These are phyloP conservation scores for Scaptomyza caliginosa DNA, from an alignment of 2,888 invertebrate species.

Conservation along the genomic window DNA sequence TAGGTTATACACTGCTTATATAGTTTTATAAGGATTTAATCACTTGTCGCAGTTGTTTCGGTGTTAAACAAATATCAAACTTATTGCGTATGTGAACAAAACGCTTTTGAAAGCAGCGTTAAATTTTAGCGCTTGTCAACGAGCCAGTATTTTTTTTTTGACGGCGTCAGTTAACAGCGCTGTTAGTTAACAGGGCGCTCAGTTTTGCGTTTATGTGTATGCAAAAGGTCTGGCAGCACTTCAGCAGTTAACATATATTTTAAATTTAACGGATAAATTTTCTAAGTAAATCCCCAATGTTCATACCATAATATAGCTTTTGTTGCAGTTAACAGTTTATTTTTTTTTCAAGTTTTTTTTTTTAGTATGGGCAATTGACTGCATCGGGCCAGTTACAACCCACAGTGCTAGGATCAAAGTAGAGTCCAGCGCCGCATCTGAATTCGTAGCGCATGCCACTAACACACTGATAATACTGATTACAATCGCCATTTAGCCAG, in stretches of 20 bases:
- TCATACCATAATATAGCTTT: too few species aligned
- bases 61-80: neutral
- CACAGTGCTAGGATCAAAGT: conserved; percentile 19
- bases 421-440: conserved; percentile 84
- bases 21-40: neutral
- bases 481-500: conserved; percentile 88
- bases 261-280: neutral
- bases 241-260: neutral
- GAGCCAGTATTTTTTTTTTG: neutral
- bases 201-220: neutral
- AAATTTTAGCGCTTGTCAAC: neutral
- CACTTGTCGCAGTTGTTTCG: neutral
- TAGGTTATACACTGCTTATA: neutral
- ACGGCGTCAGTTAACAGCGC: neutral
- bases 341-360: neutral
- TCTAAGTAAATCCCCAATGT: too few species aligned
- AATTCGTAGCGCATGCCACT: conserved; percentile 85
- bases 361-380: conserved; percentile 37
- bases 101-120: neutral
- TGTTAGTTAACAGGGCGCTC: neutral
- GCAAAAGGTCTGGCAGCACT: neutral
- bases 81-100: neutral
- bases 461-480: conserved; percentile 88
- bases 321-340: neutral
- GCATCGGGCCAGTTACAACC: conserved; percentile 29